A percentile compares a stretch with the other conserved stretches of the same genome.
phyloP scores from a whole-genome alignment of 2,888 invertebrate species.

The Seira ritae region DNA sequence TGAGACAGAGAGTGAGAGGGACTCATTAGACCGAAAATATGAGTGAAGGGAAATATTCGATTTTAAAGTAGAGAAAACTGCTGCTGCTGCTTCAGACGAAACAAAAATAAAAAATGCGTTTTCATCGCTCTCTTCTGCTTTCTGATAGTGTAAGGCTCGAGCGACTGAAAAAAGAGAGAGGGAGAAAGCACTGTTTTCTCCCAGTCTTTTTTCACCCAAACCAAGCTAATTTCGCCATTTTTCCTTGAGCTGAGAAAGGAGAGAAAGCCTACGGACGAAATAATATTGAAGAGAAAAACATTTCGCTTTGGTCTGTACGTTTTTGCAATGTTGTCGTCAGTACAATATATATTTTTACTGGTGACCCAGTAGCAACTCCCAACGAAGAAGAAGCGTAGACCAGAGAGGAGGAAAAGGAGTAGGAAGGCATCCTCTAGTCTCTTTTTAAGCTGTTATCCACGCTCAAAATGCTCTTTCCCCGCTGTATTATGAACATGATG shows the following conservation, averaged over 20 bases:
- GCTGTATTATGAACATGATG: background rate
- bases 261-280: background rate
- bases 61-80: background rate
- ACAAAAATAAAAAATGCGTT: background rate
- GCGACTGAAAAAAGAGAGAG: slow-evolving; percentile 37
- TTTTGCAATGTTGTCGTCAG: background rate
- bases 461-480: background rate
- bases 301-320: background rate
- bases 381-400: slow-evolving; percentile 1
- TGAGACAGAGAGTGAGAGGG: slow-evolving; percentile 20
- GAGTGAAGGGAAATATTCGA: slow-evolving; percentile 6
- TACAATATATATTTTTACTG: background rate
- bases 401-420: background rate
- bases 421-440: slow-evolving; percentile 2
- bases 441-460: background rate
- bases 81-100: background rate
- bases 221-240: slow-evolving; percentile 44
- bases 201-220: slow-evolving; percentile 23
- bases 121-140: background rate
- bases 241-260: background rate
- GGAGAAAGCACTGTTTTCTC: slow-evolving; percentile 5
- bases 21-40: slow-evolving; percentile 52
- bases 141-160: slow-evolving; percentile 27
- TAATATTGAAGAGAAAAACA: slow-evolving; percentile 19
- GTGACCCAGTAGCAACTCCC: background rate